phyloP scores from a whole-genome alignment of 2,113 vertebrate species.

The Chaenogobius annularis region DNA sequence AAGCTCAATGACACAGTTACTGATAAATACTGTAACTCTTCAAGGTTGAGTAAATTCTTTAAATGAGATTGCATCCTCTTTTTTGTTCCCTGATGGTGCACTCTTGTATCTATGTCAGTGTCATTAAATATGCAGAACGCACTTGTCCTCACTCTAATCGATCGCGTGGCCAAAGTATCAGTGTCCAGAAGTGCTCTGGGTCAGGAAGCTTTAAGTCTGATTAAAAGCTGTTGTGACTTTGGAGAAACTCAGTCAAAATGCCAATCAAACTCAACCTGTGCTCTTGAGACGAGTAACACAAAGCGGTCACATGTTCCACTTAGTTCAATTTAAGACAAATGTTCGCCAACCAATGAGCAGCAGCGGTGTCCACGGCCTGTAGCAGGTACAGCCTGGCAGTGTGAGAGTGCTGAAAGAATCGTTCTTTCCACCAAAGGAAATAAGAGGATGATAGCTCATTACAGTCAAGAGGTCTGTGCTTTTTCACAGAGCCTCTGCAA shows the following conservation, averaged over 20 bases:
- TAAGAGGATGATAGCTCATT: conserved; percentile 66
- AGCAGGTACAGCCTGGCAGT: conserved; percentile 47
- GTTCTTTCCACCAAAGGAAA: conserved; percentile 73
- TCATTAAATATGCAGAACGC: conserved; percentile 61
- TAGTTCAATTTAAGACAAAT: conserved; percentile 45
- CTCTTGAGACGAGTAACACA: conserved; percentile 39
- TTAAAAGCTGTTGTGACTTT: conserved; percentile 36
- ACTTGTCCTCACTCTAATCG: conserved; percentile 40
- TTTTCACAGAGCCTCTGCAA: conserved; percentile 39
- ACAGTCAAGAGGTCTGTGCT: conserved; percentile 48
- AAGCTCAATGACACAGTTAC: neutral
- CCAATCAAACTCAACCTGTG: conserved; percentile 22
- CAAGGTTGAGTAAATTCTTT: neutral
- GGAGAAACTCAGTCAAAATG: conserved; percentile 17
- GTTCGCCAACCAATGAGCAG: conserved; percentile 48
- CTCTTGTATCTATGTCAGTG: conserved; percentile 35
- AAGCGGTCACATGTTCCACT: conserved; percentile 42
- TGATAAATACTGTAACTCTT: neutral
- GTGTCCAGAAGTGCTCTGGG: conserved; percentile 47
- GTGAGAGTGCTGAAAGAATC: conserved; percentile 44
- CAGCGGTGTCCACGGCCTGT: conserved; percentile 25
- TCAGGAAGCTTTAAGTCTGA: conserved; percentile 40
- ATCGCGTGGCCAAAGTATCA: conserved; percentile 38
- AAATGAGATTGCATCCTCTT: conserved; percentile 6
- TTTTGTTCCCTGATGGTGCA: neutral